Evolutionary conservation across 1,140 invertebrate genomes (phyloP).

Genomic region (Drosophila mayri): DNA sequence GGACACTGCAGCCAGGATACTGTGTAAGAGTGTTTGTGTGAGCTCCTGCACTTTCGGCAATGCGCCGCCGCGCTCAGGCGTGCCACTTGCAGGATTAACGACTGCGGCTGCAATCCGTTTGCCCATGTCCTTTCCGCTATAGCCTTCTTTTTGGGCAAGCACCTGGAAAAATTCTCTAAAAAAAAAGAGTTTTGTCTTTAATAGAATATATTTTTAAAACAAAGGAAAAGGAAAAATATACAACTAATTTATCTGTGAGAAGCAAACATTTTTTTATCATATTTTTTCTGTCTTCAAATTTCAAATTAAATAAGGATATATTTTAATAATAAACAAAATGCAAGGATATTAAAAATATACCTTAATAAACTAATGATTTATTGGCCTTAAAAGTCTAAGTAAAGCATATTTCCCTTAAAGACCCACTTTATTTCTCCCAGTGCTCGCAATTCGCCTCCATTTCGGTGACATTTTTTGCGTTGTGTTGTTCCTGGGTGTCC

Average conservation of each 20-base stretch:
- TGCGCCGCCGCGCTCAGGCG: slow-evolving; percentile 78
- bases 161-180: background rate
- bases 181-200: background rate
- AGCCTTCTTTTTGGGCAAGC: background rate
- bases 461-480: slow-evolving; percentile 31
- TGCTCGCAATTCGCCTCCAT: slow-evolving; percentile 19
- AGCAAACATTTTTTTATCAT: no score
- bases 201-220: background rate
- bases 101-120: slow-evolving; percentile 74
- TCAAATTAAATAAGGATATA: background rate
- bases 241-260: background rate
- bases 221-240: background rate
- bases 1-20: slow-evolving; percentile 47
- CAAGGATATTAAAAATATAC: background rate
- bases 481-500: slow-evolving; percentile 28
- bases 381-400: background rate
- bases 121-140: slow-evolving; percentile 54
- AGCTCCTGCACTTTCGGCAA: slow-evolving; percentile 71
- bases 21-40: slow-evolving; percentile 1
- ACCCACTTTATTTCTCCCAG: background rate
- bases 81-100: slow-evolving; percentile 82
- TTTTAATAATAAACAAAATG: background rate
- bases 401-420: background rate
- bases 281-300: background rate
- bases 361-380: background rate